A percentile compares a stretch with the other conserved stretches of the same genome.
phyloP scores from a whole-genome alignment of 2,113 vertebrate species.

The Panurus biarmicus region DNA sequence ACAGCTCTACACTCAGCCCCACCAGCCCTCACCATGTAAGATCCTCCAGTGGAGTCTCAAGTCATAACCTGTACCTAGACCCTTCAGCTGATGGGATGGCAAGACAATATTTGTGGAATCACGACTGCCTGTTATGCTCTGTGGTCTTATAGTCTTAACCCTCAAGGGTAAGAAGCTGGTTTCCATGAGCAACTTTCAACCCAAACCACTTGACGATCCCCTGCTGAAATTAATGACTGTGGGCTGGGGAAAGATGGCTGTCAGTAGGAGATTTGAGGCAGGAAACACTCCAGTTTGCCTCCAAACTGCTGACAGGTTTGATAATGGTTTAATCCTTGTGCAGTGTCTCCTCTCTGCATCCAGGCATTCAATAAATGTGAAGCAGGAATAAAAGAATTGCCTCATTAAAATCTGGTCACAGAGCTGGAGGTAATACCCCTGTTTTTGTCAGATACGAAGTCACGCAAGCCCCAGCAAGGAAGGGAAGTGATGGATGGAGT shows the following conservation, averaged over 20 bases:
- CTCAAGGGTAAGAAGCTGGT: neutral
- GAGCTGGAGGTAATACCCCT: neutral
- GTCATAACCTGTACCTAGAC: neutral
- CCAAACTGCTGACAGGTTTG: neutral
- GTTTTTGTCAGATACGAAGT: neutral
- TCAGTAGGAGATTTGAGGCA: neutral
- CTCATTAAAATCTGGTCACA: conserved; percentile 19
- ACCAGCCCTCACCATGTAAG: neutral
- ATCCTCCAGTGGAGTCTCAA: neutral
- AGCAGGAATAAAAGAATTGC: neutral
- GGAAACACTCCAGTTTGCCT: neutral
- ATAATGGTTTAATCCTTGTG: neutral
- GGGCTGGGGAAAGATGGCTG: neutral
- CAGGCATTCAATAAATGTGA: neutral
- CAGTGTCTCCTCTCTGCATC: neutral
- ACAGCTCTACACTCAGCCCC: neutral
- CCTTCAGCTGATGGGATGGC: neutral
- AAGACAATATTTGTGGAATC: neutral
- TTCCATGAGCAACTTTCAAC: neutral
- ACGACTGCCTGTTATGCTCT: neutral
- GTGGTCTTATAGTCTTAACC: neutral
- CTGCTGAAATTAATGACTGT: neutral
- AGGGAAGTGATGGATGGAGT: neutral
- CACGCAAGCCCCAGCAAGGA: neutral
- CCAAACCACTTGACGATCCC: neutral